A percentile compares a stretch with the other conserved stretches of the same genome.
Evolutionary conservation across 2,797 vertebrate species (phyloP).

Genomic region (Paguma larvata): DNA sequence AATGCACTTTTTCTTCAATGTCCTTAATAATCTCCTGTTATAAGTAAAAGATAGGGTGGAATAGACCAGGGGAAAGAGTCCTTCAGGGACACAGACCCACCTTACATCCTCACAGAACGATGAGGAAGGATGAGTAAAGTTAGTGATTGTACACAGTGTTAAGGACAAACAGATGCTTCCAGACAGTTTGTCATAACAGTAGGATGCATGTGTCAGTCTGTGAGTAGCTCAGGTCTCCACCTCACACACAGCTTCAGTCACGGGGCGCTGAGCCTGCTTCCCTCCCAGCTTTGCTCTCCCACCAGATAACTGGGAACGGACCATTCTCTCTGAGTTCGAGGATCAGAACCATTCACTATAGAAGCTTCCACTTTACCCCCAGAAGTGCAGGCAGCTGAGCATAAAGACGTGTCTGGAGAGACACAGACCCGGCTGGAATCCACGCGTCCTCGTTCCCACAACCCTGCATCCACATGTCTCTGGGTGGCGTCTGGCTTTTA

Average conservation of each 20-base stretch:
- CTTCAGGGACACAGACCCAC: background rate
- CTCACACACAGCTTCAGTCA: background rate
- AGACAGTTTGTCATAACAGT: background rate
- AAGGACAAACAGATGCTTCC: background rate
- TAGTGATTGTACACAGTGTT: background rate
- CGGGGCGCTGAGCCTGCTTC: background rate
- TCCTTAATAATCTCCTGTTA: background rate
- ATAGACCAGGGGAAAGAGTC: background rate
- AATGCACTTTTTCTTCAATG: background rate
- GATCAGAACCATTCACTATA: background rate
- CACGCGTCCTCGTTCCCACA: background rate
- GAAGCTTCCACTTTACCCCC: background rate
- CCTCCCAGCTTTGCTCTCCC: background rate
- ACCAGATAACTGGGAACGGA: background rate
- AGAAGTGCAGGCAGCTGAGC: background rate
- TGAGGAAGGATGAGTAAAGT: background rate
- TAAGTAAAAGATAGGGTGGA: background rate
- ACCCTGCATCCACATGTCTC: background rate
- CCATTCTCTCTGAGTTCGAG: background rate
- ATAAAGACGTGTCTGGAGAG: rapidly evolving
- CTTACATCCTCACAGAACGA: background rate
- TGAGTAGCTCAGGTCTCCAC: background rate
- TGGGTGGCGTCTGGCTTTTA: background rate
- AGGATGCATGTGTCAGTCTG: background rate
- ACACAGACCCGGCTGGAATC: background rate